Evolutionary conservation across 2,888 invertebrate species (phyloP), one percentile per base, ranked within the genome.

Genomic region (Archips crataeganus): DNA sequence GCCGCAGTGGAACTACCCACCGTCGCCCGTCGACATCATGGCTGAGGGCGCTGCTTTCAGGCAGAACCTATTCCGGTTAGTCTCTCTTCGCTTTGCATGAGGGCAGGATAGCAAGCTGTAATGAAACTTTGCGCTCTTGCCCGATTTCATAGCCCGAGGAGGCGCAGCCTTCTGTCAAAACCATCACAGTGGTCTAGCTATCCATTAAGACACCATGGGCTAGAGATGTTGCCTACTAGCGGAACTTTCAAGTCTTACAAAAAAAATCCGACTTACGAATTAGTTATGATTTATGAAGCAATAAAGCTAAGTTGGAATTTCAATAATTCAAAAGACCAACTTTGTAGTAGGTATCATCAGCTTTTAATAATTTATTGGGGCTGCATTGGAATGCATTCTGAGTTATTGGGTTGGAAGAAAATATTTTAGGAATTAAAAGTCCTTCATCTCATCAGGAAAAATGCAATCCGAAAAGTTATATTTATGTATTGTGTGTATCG

Each of bases 21-120:
- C 94, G 11, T 93, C 94, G 54, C 94, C 94, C 15, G 93, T 94
- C 23, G 98, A 98, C 92, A 96, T 98, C 89, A 97, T 98, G 96
- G 97, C 97, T 84, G 97, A 97, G 70, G 97, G 97, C 54, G 97
- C 97, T 64, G 98, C 98, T 59, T 98, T 98, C 92, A 98, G 98
- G 98, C 98, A 98, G 89, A 98, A 98, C 90, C 90, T 98, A 98
- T 93, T 98, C 98, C 86, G 98, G 98, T 98, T 89, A 95, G 4
- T 5, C 5, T 36, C 5, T 36, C 36, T 36, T 36, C 36, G 3
- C 36, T 36, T 36, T 5, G 36, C 36, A 3, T 5, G 3, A 5
- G 5, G 36, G 36, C 36, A 5, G 23, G 23, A 36, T 5, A 36
- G 3, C 36, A 36, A 5, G 5, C 36, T 36, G 36, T 2, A 36